phyloP scores from a whole-genome alignment of 2,113 vertebrate genomes.

The Brevimyrus niger region DNA sequence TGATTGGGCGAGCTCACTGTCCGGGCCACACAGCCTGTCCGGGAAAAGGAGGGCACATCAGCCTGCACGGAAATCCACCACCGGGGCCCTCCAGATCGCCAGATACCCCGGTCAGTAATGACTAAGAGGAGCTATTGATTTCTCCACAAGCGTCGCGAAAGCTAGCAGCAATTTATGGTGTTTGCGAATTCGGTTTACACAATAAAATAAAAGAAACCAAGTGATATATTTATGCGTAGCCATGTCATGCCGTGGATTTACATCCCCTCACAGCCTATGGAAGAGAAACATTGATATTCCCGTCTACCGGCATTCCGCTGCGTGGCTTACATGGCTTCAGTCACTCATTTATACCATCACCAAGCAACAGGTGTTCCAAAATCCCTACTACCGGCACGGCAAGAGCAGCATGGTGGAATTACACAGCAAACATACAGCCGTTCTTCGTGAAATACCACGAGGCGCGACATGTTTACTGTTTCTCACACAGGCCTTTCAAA shows the following conservation, averaged over 20 bases:
- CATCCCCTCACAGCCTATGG: neutral
- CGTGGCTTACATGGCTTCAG: neutral
- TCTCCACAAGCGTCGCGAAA: neutral
- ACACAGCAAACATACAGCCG: neutral
- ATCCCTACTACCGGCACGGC: neutral
- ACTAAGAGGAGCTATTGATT: neutral
- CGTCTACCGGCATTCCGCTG: neutral
- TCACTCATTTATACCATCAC: neutral
- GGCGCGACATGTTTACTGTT: neutral
- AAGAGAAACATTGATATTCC: neutral
- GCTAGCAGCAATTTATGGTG: neutral
- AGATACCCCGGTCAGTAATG: neutral
- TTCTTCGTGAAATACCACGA: neutral
- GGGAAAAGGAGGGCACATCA: neutral
- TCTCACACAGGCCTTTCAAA: neutral
- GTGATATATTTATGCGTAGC: neutral
- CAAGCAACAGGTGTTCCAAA: neutral
- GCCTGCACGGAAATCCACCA: neutral
- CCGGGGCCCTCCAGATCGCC: neutral
- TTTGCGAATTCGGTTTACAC: neutral
- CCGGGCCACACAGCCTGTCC: conserved; percentile 76
- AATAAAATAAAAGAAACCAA: conserved; percentile 11
- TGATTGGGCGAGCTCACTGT: conserved; percentile 87
- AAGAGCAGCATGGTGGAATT: neutral
- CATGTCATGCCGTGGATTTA: neutral